A percentile compares a stretch with the other conserved stretches of the same genome.
These are phyloP conservation scores for Maconellicoccus hirsutus DNA, from an alignment of 1,140 invertebrate species.

Conservation along the genomic window DNA sequence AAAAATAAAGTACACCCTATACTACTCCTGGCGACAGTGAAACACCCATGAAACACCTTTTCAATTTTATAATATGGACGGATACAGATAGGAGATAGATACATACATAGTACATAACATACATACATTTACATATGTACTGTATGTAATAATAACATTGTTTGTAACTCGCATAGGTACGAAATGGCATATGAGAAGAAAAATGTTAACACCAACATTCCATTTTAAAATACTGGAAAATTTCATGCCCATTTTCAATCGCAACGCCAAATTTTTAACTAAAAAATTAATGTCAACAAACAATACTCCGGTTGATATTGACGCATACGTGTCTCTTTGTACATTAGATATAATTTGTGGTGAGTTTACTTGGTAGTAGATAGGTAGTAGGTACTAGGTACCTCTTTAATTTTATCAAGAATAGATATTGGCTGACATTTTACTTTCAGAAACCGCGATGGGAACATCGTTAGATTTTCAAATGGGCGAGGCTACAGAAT, in stretches of 20 bases:
- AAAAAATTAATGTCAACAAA: slow-evolving; percentile 40
- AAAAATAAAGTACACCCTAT: too few species aligned
- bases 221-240: slow-evolving; percentile 55
- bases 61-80: too few species aligned
- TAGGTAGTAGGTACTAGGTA: too few species aligned
- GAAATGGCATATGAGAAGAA: slow-evolving; percentile 48
- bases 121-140: too few species aligned
- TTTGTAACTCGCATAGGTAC: slow-evolving; percentile 29
- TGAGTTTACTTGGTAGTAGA: slow-evolving; percentile 39
- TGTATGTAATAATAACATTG: too few species aligned
- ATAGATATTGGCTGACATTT: too few species aligned
- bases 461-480: slow-evolving; percentile 30
- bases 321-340: slow-evolving; percentile 60
- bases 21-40: too few species aligned
- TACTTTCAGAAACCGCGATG: slow-evolving; percentile 31
- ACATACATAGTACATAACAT: too few species aligned
- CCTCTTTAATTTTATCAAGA: background rate
- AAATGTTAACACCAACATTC: slow-evolving; percentile 52
- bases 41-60: too few species aligned
- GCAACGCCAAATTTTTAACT: slow-evolving; percentile 45
- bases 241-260: slow-evolving; percentile 49
- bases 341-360: slow-evolving; percentile 76
- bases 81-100: too few species aligned
- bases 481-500: slow-evolving; percentile 28
- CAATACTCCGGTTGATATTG: slow-evolving; percentile 47